Conservation (phyloP, 2,113 vertebrate species). For the Coregonus clupeaformis region DNA sequence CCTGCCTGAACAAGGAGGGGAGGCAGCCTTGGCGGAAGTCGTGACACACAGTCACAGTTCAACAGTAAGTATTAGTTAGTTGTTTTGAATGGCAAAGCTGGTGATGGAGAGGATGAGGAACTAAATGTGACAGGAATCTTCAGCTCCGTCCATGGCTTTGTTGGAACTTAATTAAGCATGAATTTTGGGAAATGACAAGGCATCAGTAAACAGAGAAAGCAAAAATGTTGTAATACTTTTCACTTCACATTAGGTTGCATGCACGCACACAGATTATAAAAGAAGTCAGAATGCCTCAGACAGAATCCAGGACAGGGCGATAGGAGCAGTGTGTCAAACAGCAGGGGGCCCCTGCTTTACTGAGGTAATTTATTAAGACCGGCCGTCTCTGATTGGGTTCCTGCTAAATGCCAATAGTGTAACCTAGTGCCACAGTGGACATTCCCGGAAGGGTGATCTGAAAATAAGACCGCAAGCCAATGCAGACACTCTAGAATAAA, state of each 20-base stretch:
- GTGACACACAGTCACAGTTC: too few species aligned
- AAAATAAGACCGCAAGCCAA: conserved; percentile 37
- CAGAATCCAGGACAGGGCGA: too few species aligned
- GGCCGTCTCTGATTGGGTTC: conserved; percentile 59
- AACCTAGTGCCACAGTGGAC: conserved; percentile 54
- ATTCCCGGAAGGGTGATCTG: conserved; percentile 43
- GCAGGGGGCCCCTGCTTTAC: conserved; percentile 58
- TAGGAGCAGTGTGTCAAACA: conserved; percentile 31
- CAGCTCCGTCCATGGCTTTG: conserved; percentile 8
- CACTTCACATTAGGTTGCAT: background rate
- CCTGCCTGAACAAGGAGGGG: too few species aligned
- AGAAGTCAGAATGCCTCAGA: background rate
- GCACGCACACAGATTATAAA: background rate
- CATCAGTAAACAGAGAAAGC: background rate
- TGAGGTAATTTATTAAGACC: conserved; percentile 58
- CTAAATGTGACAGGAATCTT: background rate
- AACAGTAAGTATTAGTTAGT: background rate
- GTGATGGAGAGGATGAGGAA: background rate
- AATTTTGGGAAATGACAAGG: background rate
- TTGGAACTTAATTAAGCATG: conserved; percentile 4
- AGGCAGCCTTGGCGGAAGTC: too few species aligned
- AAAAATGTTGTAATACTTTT: background rate
- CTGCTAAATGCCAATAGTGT: conserved; percentile 65
- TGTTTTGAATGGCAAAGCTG: background rate
- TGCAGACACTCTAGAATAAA: conserved; percentile 25